A percentile compares a stretch with the other conserved stretches of the same genome.
Conservation (phyloP, 2,797 vertebrate species). For the Artibeus jamaicensis region DNA sequence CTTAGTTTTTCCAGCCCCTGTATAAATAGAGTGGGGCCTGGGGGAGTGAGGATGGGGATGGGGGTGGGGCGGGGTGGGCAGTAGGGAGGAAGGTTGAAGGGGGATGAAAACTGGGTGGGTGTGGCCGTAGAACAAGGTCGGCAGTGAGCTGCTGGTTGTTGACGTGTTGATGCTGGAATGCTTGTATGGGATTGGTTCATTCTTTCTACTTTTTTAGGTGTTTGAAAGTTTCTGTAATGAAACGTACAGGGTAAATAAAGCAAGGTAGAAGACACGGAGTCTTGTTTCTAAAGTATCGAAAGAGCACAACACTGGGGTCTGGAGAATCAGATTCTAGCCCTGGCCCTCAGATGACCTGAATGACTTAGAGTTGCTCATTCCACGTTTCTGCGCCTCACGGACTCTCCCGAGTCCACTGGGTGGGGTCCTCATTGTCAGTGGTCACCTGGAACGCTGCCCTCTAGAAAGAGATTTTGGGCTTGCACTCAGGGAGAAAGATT, state of each 20-base stretch:
- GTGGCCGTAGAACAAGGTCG: background rate
- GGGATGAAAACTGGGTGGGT: background rate
- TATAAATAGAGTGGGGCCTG: background rate
- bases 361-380: background rate
- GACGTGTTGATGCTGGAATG: background rate
- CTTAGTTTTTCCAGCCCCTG: background rate
- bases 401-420: background rate
- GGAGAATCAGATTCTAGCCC: background rate
- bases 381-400: background rate
- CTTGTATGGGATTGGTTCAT: background rate
- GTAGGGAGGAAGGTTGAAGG: background rate
- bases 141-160: background rate
- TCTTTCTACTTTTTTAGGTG: background rate
- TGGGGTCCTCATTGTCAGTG: background rate
- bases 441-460: background rate
- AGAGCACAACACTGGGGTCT: background rate
- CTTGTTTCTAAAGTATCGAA: background rate
- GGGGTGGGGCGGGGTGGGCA: rapidly evolving
- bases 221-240: background rate
- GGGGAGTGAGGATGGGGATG: background rate
- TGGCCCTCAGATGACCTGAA: background rate
- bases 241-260: background rate
- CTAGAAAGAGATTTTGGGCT: background rate
- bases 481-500: background rate
- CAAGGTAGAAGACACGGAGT: background rate